A percentile compares a stretch with the other conserved stretches of the same genome.
These are phyloP conservation scores for Drosophila parvula DNA, from an alignment of 1,140 invertebrate genomes.

Conservation along the genomic window DNA sequence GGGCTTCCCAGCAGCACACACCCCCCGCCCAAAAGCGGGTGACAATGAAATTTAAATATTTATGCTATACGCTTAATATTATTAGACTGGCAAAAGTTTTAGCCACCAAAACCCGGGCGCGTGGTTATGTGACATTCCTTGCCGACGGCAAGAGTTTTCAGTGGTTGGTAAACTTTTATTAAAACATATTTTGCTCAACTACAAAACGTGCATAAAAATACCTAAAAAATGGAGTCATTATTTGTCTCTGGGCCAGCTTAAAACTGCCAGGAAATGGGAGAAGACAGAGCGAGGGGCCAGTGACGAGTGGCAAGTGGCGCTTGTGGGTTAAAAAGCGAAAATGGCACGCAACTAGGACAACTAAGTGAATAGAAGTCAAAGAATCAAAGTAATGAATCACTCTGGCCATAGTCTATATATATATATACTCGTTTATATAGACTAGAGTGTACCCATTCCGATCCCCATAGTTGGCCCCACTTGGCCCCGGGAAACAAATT, in stretches of 20 bases:
- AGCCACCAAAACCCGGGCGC: conserved; percentile 1
- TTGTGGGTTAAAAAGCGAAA: conserved; percentile 58
- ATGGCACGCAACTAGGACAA: conserved; percentile 63
- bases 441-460: not conserved
- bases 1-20: conserved; percentile 1
- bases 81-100: conserved; percentile 70
- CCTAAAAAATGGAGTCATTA: conserved; percentile 76
- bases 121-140: conserved; percentile 22
- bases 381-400: conserved; percentile 81
- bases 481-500: conserved; percentile 77
- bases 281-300: conserved; percentile 10
- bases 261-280: conserved; percentile 48
- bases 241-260: conserved; percentile 51
- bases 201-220: conserved; percentile 75
- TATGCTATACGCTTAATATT: conserved; percentile 82
- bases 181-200: conserved; percentile 74
- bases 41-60: conserved; percentile 83
- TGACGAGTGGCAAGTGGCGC: not conserved
- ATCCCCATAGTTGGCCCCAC: conserved; percentile 33
- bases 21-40: conserved; percentile 44
- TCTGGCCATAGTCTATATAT: conserved; percentile 20
- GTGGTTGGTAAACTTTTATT: conserved; percentile 67
- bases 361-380: conserved; percentile 77
- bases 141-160: conserved; percentile 8
- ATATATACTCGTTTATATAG: no score